Conservation (phyloP, 2,797 vertebrate species). For the Gymnocypris eckloni region DNA sequence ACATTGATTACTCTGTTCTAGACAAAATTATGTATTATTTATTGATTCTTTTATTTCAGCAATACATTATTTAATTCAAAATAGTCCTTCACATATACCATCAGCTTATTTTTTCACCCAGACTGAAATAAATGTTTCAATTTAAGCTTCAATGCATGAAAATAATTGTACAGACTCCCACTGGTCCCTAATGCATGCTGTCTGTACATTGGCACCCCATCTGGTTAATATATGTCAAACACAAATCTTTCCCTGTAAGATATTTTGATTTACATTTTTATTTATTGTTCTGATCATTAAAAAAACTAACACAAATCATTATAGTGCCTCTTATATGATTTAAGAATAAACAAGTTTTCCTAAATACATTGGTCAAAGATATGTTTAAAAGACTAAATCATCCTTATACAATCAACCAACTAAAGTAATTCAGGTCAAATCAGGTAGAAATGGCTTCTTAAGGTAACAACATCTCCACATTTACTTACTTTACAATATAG, state of each 20-base stretch:
- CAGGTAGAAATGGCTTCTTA: background rate
- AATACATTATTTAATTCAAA: background rate
- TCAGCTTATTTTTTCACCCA: background rate
- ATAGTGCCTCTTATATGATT: background rate
- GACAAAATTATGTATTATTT: background rate
- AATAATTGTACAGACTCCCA: background rate
- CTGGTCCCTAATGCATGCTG: background rate
- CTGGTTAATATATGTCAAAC: conserved; percentile 13
- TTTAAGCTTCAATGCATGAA: background rate
- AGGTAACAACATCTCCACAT: background rate
- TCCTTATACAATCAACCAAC: background rate
- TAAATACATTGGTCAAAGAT: background rate
- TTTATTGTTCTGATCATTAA: background rate
- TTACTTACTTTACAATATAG: background rate
- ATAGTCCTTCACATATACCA: background rate
- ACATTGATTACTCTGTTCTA: background rate
- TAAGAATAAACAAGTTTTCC: background rate
- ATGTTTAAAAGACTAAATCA: background rate
- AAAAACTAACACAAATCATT: background rate
- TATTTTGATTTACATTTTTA: background rate
- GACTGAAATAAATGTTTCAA: background rate
- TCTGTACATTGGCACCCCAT: conserved; percentile 21
- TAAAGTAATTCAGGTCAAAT: background rate
- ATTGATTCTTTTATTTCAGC: background rate
- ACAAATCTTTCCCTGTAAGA: background rate